Percentiles rank a stretch among this genome's conserved stretches.
phyloP scores from a whole-genome alignment of 1,140 invertebrate genomes.

The Drosophila erecta region DNA sequence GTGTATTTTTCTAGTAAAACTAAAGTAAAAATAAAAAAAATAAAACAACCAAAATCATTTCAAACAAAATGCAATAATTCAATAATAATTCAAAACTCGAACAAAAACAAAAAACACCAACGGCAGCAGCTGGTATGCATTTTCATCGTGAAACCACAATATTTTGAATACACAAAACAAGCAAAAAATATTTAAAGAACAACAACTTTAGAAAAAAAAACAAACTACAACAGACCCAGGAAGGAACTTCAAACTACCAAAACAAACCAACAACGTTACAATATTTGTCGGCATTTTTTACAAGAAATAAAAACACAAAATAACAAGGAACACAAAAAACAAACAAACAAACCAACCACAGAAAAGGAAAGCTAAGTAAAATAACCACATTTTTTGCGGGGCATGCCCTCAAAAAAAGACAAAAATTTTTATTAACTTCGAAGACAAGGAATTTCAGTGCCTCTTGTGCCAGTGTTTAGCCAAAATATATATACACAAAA shows the following conservation, averaged over 20 bases:
- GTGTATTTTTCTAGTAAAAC: slow-evolving; percentile 82
- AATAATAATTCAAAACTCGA: slow-evolving; percentile 54
- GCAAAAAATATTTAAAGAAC: slow-evolving; percentile 1
- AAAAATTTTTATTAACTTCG: slow-evolving; percentile 76
- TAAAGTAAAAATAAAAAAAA: slow-evolving; percentile 54
- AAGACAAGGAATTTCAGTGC: slow-evolving; percentile 83
- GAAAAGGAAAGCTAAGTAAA: slow-evolving; percentile 35
- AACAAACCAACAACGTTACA: slow-evolving; percentile 58
- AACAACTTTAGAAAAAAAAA: slow-evolving; percentile 29
- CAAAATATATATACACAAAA: slow-evolving; percentile 82
- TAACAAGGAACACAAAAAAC: slow-evolving; percentile 45
- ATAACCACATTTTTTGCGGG: slow-evolving; percentile 59
- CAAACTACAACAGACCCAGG: slow-evolving; percentile 36
- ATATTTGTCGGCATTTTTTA: slow-evolving; percentile 78
- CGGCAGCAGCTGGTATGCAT: slow-evolving; percentile 71
- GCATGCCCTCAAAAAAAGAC: slow-evolving; percentile 34
- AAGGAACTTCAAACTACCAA: slow-evolving; percentile 53
- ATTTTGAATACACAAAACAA: slow-evolving; percentile 51
- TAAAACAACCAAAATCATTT: slow-evolving; percentile 28
- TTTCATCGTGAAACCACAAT: slow-evolving; percentile 57
- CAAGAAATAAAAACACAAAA: slow-evolving; percentile 43
- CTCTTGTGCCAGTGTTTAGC: slow-evolving; percentile 83
- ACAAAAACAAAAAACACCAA: slow-evolving; percentile 56
- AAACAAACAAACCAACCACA: slow-evolving; percentile 29
- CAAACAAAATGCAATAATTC: slow-evolving; percentile 55